Evolutionary conservation across 2,888 invertebrate species (phyloP).

Genomic region (Ctena decussata): DNA sequence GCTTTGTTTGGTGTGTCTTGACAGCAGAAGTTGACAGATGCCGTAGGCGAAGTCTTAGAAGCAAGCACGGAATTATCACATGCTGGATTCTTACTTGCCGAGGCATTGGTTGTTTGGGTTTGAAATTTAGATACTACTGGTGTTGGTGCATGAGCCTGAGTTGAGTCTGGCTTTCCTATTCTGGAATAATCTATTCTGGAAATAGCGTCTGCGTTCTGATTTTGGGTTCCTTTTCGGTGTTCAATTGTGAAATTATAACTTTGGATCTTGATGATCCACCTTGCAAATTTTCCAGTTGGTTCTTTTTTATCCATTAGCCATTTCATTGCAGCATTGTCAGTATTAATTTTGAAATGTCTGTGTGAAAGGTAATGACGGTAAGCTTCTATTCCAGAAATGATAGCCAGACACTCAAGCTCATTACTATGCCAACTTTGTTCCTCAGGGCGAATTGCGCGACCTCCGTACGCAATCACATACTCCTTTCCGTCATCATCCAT

Average conservation of each 20-base stretch:
- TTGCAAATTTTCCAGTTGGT: constrained; percentile 25
- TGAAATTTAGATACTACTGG: too few species aligned
- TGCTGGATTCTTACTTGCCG: too few species aligned
- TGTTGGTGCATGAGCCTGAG: too few species aligned
- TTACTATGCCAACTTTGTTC: constrained; percentile 58
- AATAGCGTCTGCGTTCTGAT: constrained; percentile 45
- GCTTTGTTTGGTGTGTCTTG: too few species aligned
- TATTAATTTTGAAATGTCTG: constrained; percentile 47
- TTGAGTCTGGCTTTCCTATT: too few species aligned
- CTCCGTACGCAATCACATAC: constrained; percentile 54
- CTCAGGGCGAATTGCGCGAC: constrained; percentile 25
- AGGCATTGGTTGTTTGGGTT: too few species aligned
- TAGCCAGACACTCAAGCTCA: constrained; percentile 62
- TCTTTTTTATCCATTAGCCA: constrained; percentile 37
- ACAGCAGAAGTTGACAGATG: too few species aligned
- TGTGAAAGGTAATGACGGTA: constrained; percentile 48
- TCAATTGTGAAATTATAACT: constrained; percentile 41
- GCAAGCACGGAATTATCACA: too few species aligned
- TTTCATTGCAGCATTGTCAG: constrained; percentile 56
- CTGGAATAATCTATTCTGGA: constrained; percentile 33
- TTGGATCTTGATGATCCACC: constrained; percentile 46
- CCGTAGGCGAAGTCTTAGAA: too few species aligned
- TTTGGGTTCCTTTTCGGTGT: constrained; percentile 31
- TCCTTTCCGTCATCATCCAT: constrained; percentile 46
- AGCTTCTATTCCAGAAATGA: constrained; percentile 46